Evolutionary conservation across 2,113 vertebrate genomes (phyloP).

Genomic region (Oryzias celebensis): DNA sequence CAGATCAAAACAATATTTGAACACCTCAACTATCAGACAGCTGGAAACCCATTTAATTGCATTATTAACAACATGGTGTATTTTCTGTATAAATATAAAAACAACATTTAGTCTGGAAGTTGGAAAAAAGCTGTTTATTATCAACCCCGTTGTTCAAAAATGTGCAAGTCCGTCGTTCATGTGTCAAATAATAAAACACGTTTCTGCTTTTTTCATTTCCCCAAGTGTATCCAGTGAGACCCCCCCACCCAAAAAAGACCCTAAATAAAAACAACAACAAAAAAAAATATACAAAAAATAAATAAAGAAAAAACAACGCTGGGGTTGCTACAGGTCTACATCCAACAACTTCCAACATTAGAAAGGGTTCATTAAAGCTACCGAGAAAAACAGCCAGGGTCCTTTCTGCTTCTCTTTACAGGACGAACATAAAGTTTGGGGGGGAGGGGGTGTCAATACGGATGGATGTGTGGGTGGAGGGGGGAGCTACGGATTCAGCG

Average conservation of each 20-base stretch:
- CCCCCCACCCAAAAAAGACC: slow-evolving; percentile 73
- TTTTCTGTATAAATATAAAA: slow-evolving; percentile 3
- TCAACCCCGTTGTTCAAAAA: slow-evolving; percentile 91
- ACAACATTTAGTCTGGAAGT: slow-evolving; percentile 63
- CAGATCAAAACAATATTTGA: slow-evolving; percentile 2
- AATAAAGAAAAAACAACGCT: slow-evolving; percentile 52
- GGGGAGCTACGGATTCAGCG: slow-evolving; percentile 73
- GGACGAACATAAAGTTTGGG: slow-evolving; percentile 63
- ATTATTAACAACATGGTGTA: too few species aligned
- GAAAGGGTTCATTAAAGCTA: slow-evolving; percentile 91
- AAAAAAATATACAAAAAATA: slow-evolving; percentile 41
- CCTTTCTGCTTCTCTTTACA: slow-evolving; percentile 79
- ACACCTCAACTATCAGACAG: slow-evolving; percentile 34
- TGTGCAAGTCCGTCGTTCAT: slow-evolving; percentile 95
- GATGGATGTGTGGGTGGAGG: slow-evolving; percentile 80
- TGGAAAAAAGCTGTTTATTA: slow-evolving; percentile 89
- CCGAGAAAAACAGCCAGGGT: slow-evolving; percentile 81
- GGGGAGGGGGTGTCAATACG: slow-evolving; percentile 37
- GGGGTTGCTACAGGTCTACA: slow-evolving; percentile 78
- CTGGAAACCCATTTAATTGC: not conserved
- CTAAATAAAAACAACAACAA: slow-evolving; percentile 57
- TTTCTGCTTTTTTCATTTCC: slow-evolving; percentile 85
- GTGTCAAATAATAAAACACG: slow-evolving; percentile 92
- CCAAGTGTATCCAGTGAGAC: slow-evolving; percentile 91
- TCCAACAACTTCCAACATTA: slow-evolving; percentile 83